Conservation (phyloP, 2,113 vertebrate species). For the Oreochromis tanganicae region DNA sequence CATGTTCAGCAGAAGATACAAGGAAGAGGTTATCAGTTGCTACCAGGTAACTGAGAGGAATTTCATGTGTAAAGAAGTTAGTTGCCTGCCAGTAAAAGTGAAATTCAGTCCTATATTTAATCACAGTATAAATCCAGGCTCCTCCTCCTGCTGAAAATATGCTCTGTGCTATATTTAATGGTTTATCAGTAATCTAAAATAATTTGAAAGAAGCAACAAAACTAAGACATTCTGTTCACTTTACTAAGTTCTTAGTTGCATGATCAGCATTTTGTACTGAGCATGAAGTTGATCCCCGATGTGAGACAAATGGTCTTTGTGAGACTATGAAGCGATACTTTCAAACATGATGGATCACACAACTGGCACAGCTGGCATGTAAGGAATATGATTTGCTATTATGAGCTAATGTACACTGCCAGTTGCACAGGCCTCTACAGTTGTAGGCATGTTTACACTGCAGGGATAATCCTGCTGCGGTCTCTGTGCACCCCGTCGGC, state of each 20-base stretch:
- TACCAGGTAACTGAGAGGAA: not conserved
- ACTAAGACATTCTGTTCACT: not conserved
- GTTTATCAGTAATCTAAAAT: not conserved
- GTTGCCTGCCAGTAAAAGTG: not conserved
- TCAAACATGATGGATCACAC: not conserved
- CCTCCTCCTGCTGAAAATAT: not conserved
- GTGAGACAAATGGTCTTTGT: slow-evolving; percentile 18
- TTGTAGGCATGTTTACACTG: slow-evolving; percentile 33
- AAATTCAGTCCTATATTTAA: not conserved
- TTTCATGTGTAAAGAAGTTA: not conserved
- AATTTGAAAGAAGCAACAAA: not conserved
- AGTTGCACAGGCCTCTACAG: not conserved
- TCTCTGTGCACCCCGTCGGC: not conserved
- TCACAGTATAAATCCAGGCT: not conserved
- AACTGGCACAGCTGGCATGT: not conserved
- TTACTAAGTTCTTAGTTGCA: not conserved
- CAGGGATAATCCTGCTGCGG: slow-evolving; percentile 48
- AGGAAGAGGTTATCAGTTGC: not conserved
- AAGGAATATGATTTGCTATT: not conserved
- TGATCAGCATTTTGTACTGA: slow-evolving; percentile 18
- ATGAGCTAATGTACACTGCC: not conserved
- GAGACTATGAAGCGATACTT: not conserved
- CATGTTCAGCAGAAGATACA: not conserved
- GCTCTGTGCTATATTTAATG: not conserved
- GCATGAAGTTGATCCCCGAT: not conserved